Percentiles rank a stretch among this genome's conserved stretches.
Conservation (phyloP, 2,888 invertebrate species). For the Agonopterix heracliana region DNA sequence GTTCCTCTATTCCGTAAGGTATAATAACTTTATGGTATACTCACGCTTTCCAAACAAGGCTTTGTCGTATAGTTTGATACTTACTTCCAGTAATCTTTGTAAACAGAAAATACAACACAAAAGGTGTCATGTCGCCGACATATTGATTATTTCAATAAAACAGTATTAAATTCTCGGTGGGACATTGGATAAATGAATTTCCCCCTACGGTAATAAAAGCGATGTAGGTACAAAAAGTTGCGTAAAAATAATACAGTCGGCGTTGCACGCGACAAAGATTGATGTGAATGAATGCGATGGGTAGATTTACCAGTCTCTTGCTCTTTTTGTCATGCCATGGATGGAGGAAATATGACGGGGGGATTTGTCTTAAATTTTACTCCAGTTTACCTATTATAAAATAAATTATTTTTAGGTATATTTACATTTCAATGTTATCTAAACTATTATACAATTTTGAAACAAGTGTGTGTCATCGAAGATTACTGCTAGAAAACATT, state of each 20-base stretch:
- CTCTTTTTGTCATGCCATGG: background rate
- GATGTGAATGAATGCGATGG: slow-evolving; percentile 27
- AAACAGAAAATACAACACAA: background rate
- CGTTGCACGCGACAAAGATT: slow-evolving; percentile 41
- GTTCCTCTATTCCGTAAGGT: no score
- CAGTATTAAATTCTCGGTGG: slow-evolving; percentile 24
- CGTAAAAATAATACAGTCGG: slow-evolving; percentile 32
- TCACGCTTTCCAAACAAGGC: no score
- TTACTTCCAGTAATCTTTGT: no score
- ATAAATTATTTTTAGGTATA: no score
- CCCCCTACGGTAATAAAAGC: slow-evolving; percentile 27
- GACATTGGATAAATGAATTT: slow-evolving; percentile 28
- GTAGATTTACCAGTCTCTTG: slow-evolving; percentile 6
- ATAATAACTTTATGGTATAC: no score
- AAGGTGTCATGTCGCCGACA: background rate
- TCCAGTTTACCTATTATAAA: no score
- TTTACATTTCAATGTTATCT: no score
- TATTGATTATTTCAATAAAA: slow-evolving; percentile 16
- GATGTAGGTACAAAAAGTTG: slow-evolving; percentile 25
- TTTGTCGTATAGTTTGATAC: no score
- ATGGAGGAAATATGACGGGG: background rate
- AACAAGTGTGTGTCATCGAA: no score
- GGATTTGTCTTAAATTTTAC: no score
- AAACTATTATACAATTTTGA: no score
- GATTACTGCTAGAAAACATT: no score